These are phyloP conservation scores for Rallus limicola DNA, from an alignment of 2,113 vertebrate genomes.

Conservation along the genomic window DNA sequence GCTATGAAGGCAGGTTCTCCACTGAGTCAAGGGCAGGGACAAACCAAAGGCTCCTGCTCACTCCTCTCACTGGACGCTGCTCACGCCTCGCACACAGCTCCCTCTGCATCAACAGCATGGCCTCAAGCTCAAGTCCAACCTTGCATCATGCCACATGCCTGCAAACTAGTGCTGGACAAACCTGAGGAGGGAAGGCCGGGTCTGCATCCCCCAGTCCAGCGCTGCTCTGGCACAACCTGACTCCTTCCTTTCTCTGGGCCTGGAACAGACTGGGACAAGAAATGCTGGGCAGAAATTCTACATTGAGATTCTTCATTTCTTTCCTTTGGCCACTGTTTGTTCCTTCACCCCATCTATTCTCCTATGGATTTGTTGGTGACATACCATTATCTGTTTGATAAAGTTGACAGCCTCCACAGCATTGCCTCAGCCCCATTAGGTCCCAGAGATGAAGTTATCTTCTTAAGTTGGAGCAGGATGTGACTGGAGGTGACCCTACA, in stretches of 20 bases:
- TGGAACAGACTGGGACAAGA: background rate
- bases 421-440: background rate
- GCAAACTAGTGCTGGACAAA: background rate
- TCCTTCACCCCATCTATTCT: background rate
- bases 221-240: background rate
- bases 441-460: background rate
- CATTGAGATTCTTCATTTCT: background rate
- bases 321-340: background rate
- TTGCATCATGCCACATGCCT: background rate
- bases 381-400: background rate
- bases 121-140: background rate
- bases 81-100: background rate
- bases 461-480: background rate
- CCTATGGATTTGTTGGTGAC: background rate
- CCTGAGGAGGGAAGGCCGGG: background rate
- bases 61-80: background rate
- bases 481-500: background rate
- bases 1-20: background rate
- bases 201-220: background rate
- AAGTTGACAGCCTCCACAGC: background rate
- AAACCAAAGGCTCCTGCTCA: background rate
- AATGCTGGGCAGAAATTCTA: background rate
- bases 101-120: background rate
- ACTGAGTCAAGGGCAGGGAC: background rate
- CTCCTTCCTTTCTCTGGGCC: background rate